These are phyloP conservation scores for Acanthococcus lagerstroemiae DNA, from an alignment of 2,888 invertebrate genomes.

Conservation along the genomic window DNA sequence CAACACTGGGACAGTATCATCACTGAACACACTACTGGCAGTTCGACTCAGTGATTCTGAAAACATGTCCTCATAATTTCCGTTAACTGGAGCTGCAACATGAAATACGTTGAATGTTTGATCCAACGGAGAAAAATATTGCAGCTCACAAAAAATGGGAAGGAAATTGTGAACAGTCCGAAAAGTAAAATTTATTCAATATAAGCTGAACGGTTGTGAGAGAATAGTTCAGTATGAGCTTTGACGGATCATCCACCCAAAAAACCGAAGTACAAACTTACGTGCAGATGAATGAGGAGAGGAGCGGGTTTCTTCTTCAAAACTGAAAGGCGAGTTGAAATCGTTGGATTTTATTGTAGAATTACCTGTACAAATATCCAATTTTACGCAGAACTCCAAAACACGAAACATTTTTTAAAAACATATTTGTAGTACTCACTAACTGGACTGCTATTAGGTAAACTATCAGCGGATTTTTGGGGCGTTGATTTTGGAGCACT, in stretches of 20 bases:
- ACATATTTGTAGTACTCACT: too few species aligned
- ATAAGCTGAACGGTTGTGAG: too few species aligned
- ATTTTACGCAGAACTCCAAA: too few species aligned
- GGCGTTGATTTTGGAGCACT: background rate
- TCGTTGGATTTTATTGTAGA: too few species aligned
- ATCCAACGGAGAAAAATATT: background rate
- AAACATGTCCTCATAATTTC: background rate
- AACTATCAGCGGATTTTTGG: background rate
- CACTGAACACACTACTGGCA: conserved; percentile 49
- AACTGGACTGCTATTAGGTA: background rate
- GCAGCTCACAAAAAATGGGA: too few species aligned
- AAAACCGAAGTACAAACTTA: background rate
- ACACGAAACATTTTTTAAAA: too few species aligned
- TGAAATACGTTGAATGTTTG: background rate
- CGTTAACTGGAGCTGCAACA: background rate
- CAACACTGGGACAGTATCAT: conserved; percentile 44
- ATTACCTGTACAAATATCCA: too few species aligned
- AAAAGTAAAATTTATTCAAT: too few species aligned
- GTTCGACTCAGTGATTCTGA: conserved; percentile 58
- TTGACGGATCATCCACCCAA: background rate
- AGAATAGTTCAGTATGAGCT: background rate
- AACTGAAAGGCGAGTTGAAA: too few species aligned
- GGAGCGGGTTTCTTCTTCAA: background rate
- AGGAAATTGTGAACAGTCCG: too few species aligned
- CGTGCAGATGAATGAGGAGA: background rate